A percentile compares a stretch with the other conserved stretches of the same genome.
Conservation (phyloP, 2,113 vertebrate genomes). For the Prochilodus magdalenae region DNA sequence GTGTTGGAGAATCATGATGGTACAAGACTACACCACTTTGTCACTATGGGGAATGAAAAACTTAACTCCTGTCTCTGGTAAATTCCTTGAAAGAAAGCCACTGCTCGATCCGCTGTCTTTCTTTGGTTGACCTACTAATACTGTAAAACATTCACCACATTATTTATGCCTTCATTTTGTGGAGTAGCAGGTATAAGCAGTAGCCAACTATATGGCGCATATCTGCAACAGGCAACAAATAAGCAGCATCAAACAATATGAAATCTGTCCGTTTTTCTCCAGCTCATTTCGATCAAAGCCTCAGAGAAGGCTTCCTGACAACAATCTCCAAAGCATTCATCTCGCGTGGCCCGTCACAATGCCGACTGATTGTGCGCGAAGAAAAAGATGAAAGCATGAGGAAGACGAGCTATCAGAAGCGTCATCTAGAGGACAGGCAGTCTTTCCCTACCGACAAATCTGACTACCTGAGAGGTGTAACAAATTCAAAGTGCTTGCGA, state of each 20-base stretch:
- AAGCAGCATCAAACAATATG: conserved; percentile 30
- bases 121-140: neutral
- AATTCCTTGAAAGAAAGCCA: neutral
- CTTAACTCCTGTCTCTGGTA: too few relatives aligned
- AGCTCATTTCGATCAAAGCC: conserved; percentile 66
- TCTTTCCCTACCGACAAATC: conserved; percentile 64
- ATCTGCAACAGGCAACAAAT: conserved; percentile 4
- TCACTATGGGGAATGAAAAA: too few relatives aligned
- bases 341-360: conserved; percentile 68
- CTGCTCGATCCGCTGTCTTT: neutral
- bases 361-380: conserved; percentile 70
- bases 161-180: neutral
- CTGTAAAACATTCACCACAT: neutral
- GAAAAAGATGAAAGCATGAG: conserved; percentile 71
- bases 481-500: conserved; percentile 73
- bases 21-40: too few relatives aligned
- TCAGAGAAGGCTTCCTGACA: conserved; percentile 67
- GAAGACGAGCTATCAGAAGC: conserved; percentile 69
- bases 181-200: conserved; percentile 1
- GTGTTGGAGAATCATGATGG: too few relatives aligned
- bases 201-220: conserved; percentile 47
- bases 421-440: conserved; percentile 80
- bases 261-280: conserved; percentile 67
- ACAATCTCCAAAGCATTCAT: conserved; percentile 74
- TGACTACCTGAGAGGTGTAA: conserved; percentile 73